These are phyloP conservation scores for Corella eumyota DNA, from an alignment of 23 tunicate species.

Conservation along the genomic window DNA sequence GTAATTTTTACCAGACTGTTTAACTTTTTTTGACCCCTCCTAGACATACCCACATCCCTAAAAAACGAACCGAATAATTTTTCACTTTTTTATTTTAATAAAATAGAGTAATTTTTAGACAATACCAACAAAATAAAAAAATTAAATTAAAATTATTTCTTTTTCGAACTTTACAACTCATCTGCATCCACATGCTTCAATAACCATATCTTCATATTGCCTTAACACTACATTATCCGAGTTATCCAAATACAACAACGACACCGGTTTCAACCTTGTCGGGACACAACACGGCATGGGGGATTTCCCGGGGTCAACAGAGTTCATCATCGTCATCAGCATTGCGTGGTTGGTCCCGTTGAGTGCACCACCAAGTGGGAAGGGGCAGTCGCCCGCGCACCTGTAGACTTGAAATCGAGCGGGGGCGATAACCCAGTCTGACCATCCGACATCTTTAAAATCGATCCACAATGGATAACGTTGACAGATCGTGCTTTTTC, in stretches of 20 bases:
- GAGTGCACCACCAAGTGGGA: conserved; percentile 37
- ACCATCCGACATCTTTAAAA: conserved; percentile 75
- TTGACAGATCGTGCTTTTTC: conserved; percentile 39
- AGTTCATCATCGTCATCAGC: conserved; percentile 57
- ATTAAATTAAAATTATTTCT: too few relatives aligned
- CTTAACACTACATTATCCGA: conserved; percentile 51
- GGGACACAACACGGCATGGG: conserved; percentile 74
- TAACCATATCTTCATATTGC: conserved; percentile 72
- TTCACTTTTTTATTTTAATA: too few relatives aligned
- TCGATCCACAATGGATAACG: conserved; percentile 44
- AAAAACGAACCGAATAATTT: too few relatives aligned
- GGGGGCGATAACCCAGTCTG: conserved; percentile 83
- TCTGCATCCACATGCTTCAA: conserved; percentile 63
- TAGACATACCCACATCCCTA: too few relatives aligned
- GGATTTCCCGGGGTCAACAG: conserved; percentile 33
- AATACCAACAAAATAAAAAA: too few relatives aligned
- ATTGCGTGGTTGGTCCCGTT: conserved; percentile 78
- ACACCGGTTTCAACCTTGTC: conserved; percentile 26
- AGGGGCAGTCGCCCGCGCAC: conserved; percentile 82
- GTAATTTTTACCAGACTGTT: too few relatives aligned
- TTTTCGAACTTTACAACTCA: too few relatives aligned
- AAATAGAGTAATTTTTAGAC: too few relatives aligned
- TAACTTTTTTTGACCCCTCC: too few relatives aligned
- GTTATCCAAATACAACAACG: conserved; percentile 63
- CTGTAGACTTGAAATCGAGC: conserved; percentile 51